These are phyloP conservation scores for Indicator maculatus DNA, from an alignment of 2,113 vertebrate genomes.

Conservation along the genomic window DNA sequence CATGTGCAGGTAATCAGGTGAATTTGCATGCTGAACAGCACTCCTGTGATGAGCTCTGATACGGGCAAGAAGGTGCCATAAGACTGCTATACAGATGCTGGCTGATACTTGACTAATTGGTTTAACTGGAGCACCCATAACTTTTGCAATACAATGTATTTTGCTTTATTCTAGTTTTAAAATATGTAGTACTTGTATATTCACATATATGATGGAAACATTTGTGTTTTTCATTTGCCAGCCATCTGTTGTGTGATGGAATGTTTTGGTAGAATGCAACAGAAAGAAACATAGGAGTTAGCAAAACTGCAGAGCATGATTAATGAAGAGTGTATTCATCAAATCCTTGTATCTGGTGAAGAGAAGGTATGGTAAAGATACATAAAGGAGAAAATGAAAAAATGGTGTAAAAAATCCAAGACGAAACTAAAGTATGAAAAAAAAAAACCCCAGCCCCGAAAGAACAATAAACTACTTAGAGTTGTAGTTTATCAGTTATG, in stretches of 20 bases:
- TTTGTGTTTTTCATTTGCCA: background rate
- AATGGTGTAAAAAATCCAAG: background rate
- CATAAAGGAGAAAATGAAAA: background rate
- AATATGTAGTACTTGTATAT: background rate
- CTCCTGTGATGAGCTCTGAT: background rate
- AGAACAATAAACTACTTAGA: background rate
- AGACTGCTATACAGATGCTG: background rate
- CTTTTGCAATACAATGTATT: background rate
- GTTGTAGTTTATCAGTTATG: background rate
- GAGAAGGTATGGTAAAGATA: background rate
- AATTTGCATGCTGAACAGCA: background rate
- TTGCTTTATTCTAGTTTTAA: background rate
- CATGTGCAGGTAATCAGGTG: background rate
- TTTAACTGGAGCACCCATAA: background rate
- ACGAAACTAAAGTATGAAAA: background rate
- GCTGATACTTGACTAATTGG: background rate
- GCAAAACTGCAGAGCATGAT: background rate
- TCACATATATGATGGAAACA: background rate
- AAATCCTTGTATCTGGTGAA: background rate
- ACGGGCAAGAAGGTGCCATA: background rate
- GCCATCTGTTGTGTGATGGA: background rate
- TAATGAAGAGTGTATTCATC: background rate
- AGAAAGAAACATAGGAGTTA: background rate
- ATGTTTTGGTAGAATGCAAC: background rate
- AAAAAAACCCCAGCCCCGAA: accelerated